phyloP scores from a whole-genome alignment of 2,888 invertebrate genomes.

The Acanthopleura granulata region DNA sequence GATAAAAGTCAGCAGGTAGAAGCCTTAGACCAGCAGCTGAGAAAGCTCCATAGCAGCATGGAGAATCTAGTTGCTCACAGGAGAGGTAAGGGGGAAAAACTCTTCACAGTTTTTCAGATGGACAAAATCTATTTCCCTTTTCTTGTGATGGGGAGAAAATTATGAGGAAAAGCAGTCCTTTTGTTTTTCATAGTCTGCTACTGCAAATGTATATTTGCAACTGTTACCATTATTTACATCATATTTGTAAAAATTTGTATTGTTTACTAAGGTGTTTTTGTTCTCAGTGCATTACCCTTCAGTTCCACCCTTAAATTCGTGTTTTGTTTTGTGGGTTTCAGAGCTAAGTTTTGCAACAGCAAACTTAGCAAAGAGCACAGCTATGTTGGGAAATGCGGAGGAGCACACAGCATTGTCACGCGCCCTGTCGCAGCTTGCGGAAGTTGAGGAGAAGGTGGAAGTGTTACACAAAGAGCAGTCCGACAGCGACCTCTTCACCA shows the following conservation, averaged over 20 bases:
- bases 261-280: no score
- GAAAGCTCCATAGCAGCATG: constrained; percentile 87
- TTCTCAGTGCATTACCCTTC: no score
- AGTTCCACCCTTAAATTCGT: no score
- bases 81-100: constrained; percentile 70
- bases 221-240: no score
- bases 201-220: no score
- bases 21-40: constrained; percentile 87
- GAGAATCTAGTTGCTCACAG: constrained; percentile 90
- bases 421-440: constrained; percentile 90
- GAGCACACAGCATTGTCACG: constrained; percentile 92
- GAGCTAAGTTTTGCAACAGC: constrained; percentile 62
- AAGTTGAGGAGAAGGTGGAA: constrained; percentile 82
- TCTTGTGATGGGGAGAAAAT: no score
- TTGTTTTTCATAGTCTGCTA: no score
- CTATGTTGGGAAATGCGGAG: constrained; percentile 92
- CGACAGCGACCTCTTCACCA: constrained; percentile 92
- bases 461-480: constrained; percentile 88
- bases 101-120: no score
- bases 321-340: constrained; percentile 32
- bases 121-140: no score
- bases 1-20: constrained; percentile 94
- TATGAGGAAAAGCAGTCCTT: no score
- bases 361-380: constrained; percentile 86
- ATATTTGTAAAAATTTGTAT: no score